Base-by-base conservation (phyloP, 2,113 vertebrate genomes). In the Ptychochromis oligacanthus region DNA sequence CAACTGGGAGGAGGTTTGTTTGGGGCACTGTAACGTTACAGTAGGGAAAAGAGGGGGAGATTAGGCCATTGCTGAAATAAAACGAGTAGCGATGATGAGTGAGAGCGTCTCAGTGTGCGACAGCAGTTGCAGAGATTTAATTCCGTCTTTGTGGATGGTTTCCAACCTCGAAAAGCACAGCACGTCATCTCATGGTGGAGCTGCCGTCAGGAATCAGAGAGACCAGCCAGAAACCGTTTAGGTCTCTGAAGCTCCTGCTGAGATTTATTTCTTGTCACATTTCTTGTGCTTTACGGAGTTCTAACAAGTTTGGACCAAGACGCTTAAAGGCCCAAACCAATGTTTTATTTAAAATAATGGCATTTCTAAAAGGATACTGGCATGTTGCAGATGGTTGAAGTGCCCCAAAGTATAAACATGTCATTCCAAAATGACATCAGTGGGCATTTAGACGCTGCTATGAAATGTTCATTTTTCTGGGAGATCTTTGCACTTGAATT, bases 71-170 rank as follows among this genome's bases (percentile, higher is more conserved):
- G 28, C 3, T 11, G 61, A 61, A 84, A 82, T 55, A 36, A 93
- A 54, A 62, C 1, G 61, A 67, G 57, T 2, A 2, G 54, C 56
- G 75, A 64, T 52, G 49, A 81, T 49, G 81, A 40, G 59, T 17
- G 70, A 2, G 56, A 36, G 83, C 20, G 77, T 80, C 40, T 70
- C 9, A 49, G 12, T 43, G 61, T 81, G 81, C 62, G 90, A 82
- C 64, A 70, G 76, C 28, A 65, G 80, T 52, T 60, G 75, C 55
- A 26, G 77, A 77, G 59, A 82, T 87, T 62, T 79, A 67, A 88
- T 79, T 87, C 74, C 56, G 62, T 54, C 22, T 58, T 79, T 67
- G 76, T 84, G 85, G 88, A 85, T 61, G 77, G 70, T 81, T 87
- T 80, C 83, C 79, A 89, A 80, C 46, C 26, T n/a, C 36, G 61